Evolutionary conservation across 2,888 invertebrate genomes (phyloP).

Genomic region (Xanthorhoe spadicearia): DNA sequence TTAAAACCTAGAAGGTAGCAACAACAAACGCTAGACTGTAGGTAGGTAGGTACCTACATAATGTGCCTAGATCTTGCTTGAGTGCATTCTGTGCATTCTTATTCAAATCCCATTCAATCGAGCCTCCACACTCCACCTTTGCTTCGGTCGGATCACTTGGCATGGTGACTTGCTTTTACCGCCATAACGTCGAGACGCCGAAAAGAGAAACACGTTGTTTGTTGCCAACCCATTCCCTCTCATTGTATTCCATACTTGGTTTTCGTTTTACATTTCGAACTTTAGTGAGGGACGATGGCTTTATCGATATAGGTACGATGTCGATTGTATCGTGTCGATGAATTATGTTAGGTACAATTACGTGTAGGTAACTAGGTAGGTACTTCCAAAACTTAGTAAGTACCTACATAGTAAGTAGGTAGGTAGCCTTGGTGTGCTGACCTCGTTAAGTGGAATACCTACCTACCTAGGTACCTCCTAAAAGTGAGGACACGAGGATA

Average conservation of each 20-base stretch:
- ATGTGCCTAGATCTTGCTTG: conserved; percentile 3
- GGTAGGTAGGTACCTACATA: neutral
- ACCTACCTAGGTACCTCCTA: no score
- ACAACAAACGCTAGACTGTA: no score
- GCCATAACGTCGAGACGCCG: conserved; percentile 65
- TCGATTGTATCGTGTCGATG: conserved; percentile 3
- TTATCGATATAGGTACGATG: conserved; percentile 56
- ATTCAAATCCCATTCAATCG: conserved; percentile 43
- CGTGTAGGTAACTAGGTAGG: neutral
- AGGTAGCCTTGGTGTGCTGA: no score
- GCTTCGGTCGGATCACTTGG: conserved; percentile 47
- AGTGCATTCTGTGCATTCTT: conserved; percentile 35
- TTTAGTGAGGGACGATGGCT: conserved; percentile 54
- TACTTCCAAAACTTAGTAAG: no score
- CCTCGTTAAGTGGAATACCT: no score
- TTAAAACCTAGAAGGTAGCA: no score
- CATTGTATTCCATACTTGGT: conserved; percentile 81
- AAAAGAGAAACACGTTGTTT: conserved; percentile 54
- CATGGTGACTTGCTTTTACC: conserved; percentile 51
- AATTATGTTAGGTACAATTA: neutral
- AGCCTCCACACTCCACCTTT: conserved; percentile 26
- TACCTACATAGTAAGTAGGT: no score
- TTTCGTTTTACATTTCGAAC: conserved; percentile 80
- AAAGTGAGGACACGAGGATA: no score
- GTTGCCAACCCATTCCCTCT: conserved; percentile 62